These are phyloP conservation scores for Andrena cerasifolii DNA, from an alignment of 1,140 invertebrate genomes.

Conservation along the genomic window DNA sequence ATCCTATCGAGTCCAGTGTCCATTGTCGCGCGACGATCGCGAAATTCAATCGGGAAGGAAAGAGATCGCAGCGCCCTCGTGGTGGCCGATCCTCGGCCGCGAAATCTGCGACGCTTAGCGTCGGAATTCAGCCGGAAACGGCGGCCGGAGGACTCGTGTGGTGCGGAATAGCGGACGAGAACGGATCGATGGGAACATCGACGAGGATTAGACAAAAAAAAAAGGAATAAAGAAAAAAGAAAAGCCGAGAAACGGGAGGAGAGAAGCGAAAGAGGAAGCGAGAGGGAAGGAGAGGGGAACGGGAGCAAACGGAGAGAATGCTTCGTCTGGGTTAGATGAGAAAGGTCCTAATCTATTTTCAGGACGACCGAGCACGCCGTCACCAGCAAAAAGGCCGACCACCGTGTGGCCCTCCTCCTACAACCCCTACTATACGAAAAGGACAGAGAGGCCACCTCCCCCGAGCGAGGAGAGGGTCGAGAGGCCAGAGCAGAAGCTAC, in stretches of 20 bases:
- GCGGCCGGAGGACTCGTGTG: slow-evolving; percentile 60
- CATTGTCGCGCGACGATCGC: slow-evolving; percentile 11
- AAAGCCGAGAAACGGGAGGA: background rate
- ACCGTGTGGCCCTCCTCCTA: slow-evolving; percentile 76
- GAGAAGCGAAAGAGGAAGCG: slow-evolving; percentile 45
- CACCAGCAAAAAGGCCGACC: slow-evolving; percentile 74
- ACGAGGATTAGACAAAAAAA: slow-evolving; percentile 24
- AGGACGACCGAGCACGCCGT: slow-evolving; percentile 76
- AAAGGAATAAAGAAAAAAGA: background rate
- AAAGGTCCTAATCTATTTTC: slow-evolving; percentile 78
- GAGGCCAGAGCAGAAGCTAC: slow-evolving; percentile 74
- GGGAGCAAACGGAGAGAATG: slow-evolving; percentile 38
- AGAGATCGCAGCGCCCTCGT: background rate
- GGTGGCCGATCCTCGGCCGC: background rate
- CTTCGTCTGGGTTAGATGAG: slow-evolving; percentile 72
- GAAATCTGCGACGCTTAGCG: slow-evolving; percentile 1
- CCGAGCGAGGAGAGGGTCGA: slow-evolving; percentile 74
- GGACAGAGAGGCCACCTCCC: slow-evolving; percentile 75
- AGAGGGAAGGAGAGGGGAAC: slow-evolving; percentile 3
- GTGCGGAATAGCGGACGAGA: slow-evolving; percentile 67
- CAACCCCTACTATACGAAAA: slow-evolving; percentile 76
- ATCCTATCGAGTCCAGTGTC: background rate
- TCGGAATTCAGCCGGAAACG: no score
- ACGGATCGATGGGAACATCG: slow-evolving; percentile 15
- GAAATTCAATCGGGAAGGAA: slow-evolving; percentile 22